phyloP scores from a whole-genome alignment of 2,113 vertebrate genomes.

The Pedetes capensis region DNA sequence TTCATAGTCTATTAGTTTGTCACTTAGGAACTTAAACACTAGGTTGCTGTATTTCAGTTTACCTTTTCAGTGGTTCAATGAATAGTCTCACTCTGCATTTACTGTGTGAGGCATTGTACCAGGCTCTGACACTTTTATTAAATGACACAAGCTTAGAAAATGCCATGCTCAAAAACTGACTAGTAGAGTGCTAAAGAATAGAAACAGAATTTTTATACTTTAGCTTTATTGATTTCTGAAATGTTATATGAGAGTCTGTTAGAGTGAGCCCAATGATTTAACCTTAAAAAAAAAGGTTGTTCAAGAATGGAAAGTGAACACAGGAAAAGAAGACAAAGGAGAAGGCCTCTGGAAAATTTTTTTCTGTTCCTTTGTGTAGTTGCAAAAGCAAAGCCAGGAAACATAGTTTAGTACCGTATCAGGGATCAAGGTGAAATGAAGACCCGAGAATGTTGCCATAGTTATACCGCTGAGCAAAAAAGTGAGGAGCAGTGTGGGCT shows the following conservation, averaged over 20 bases:
- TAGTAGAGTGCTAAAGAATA: background rate
- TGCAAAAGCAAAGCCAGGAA: background rate
- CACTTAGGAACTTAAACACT: background rate
- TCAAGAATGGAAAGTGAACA: slow-evolving; percentile 23
- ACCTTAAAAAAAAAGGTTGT: background rate
- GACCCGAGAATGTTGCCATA: background rate
- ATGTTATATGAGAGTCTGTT: background rate
- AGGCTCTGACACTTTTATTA: background rate
- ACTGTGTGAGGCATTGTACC: background rate
- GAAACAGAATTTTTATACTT: background rate
- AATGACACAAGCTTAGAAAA: slow-evolving; percentile 39
- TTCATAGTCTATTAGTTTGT: background rate
- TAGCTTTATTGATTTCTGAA: background rate
- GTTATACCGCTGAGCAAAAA: background rate
- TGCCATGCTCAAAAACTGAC: background rate
- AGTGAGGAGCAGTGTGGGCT: background rate
- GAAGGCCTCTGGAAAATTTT: background rate
- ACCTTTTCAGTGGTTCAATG: background rate
- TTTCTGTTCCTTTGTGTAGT: slow-evolving; percentile 13
- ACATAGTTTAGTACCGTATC: background rate
- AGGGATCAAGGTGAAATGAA: slow-evolving; percentile 31
- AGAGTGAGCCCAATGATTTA: background rate
- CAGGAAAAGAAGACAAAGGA: background rate
- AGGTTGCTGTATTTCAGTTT: slow-evolving; percentile 26
- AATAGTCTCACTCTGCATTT: background rate